Conservation (phyloP, 92 coral and sea anemone genomes). For the Muricea muricata region DNA sequence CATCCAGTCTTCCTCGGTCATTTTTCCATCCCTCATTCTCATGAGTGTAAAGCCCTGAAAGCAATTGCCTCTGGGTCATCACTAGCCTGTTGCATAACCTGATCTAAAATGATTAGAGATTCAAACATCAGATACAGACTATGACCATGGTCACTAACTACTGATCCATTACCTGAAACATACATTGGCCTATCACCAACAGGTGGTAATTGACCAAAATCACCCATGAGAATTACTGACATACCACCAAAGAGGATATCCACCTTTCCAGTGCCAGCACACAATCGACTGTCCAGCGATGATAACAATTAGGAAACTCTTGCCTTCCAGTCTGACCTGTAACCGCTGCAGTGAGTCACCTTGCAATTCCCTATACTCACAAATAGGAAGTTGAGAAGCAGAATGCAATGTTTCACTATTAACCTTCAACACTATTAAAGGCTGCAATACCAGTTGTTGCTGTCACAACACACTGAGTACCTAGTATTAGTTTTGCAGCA, state of each 20-base stretch:
- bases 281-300: constrained; percentile 24
- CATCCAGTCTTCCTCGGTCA: constrained; percentile 7
- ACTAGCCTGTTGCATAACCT: constrained; percentile 16
- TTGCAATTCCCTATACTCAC: constrained; percentile 44
- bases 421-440: constrained; percentile 30
- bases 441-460: constrained; percentile 56
- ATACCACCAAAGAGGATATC: constrained; percentile 6
- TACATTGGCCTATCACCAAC: constrained; percentile 18
- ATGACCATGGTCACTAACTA: constrained; percentile 16
- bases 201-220: constrained; percentile 27
- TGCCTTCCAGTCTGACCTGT: constrained; percentile 53
- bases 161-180: neutral
- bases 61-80: neutral
- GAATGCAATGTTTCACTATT: constrained; percentile 16
- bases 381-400: constrained; percentile 22
- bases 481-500: constrained; percentile 52
- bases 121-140: neutral
- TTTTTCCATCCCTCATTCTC: constrained; percentile 13
- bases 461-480: constrained; percentile 26
- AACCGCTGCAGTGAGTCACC: constrained; percentile 48
- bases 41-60: neutral
- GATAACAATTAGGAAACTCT: constrained; percentile 47
- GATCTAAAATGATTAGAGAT: constrained; percentile 5
- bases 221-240: neutral
- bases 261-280: constrained; percentile 44